phyloP scores from a whole-genome alignment of 2,888 invertebrate genomes.

The Luperina nickerlii region DNA sequence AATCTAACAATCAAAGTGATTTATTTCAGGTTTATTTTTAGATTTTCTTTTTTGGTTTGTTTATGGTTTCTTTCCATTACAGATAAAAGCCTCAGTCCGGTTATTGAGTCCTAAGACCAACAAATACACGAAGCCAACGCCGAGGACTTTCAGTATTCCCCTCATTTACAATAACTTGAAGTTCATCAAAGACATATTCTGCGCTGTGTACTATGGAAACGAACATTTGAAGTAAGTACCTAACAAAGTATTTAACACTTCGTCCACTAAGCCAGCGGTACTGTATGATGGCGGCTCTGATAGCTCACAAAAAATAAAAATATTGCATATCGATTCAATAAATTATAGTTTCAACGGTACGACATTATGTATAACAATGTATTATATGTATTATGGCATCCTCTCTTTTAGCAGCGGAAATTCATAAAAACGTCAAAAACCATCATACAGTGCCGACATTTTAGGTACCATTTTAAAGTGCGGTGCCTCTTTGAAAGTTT shows the following conservation, averaged over 20 bases:
- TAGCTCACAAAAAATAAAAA: not conserved
- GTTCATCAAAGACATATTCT: slow-evolving; percentile 83
- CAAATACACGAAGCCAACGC: slow-evolving; percentile 82
- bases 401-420: not conserved
- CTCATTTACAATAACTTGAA: slow-evolving; percentile 84
- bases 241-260: slow-evolving; percentile 6
- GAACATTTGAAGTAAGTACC: slow-evolving; percentile 85
- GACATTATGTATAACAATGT: not conserved
- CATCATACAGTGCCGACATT: not conserved
- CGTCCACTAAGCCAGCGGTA: not conserved
- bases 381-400: not conserved
- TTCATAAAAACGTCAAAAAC: not conserved
- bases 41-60: not conserved
- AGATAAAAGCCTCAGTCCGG: slow-evolving; percentile 86
- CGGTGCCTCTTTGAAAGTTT: not conserved
- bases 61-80: slow-evolving; percentile 61
- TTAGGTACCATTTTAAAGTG: not conserved
- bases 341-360: not conserved
- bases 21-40: not conserved
- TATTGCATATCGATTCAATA: not conserved
- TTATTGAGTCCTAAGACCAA: slow-evolving; percentile 84
- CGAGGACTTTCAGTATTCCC: slow-evolving; percentile 84
- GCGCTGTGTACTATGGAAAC: slow-evolving; percentile 77
- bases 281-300: not conserved
- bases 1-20: slow-evolving; percentile 8